These are phyloP conservation scores for Dolichoris vasculosae DNA, from an alignment of 1,140 invertebrate species.

Conservation along the genomic window DNA sequence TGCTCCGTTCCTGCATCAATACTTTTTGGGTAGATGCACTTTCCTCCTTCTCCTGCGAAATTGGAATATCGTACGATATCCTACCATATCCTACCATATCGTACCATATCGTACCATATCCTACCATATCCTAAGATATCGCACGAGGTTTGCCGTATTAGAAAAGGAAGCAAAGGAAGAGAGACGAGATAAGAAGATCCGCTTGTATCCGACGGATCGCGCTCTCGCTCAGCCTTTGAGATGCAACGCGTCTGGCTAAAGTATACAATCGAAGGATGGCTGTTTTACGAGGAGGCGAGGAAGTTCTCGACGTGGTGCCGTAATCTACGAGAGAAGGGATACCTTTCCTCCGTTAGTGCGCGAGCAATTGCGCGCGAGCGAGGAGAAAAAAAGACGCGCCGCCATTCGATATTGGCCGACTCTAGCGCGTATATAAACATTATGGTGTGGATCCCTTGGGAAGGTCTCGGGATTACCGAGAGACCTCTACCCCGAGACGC, in stretches of 20 bases:
- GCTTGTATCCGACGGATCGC: background rate
- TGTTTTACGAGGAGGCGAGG: background rate
- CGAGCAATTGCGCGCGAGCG: background rate
- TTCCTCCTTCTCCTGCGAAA: background rate
- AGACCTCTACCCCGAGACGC: background rate
- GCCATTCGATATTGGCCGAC: background rate
- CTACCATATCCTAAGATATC: too few relatives aligned
- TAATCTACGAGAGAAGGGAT: background rate
- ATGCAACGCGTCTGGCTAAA: background rate
- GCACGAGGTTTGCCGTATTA: background rate
- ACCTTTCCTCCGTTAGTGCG: background rate
- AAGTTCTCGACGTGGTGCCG: background rate
- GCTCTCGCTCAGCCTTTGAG: background rate
- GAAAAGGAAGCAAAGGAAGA: background rate
- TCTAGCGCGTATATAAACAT: background rate
- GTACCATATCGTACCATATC: too few relatives aligned
- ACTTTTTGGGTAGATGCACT: too few relatives aligned
- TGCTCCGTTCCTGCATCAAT: background rate
- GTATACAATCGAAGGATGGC: background rate
- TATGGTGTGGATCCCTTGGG: conserved; percentile 3
- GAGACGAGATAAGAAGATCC: background rate
- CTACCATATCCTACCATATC: too few relatives aligned
- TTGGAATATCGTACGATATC: too few relatives aligned
- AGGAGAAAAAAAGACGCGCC: background rate
- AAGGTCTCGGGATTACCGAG: background rate